These are phyloP conservation scores for Diuraphis noxia DNA, from an alignment of 1,140 invertebrate genomes.

Conservation along the genomic window DNA sequence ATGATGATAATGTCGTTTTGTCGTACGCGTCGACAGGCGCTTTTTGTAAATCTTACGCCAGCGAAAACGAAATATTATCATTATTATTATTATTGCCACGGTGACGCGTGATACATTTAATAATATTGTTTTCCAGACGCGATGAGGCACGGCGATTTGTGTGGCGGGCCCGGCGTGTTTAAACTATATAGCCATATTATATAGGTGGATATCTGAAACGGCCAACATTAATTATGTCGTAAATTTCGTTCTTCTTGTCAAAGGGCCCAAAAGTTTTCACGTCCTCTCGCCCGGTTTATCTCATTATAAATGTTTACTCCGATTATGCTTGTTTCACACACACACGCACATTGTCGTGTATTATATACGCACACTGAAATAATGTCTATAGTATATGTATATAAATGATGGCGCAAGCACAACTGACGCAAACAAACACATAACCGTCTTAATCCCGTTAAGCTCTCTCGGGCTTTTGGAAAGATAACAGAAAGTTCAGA, in stretches of 20 bases:
- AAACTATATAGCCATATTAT: too few relatives aligned
- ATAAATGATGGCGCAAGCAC: neutral
- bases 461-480: neutral
- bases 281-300: neutral
- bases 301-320: slow-evolving; percentile 15
- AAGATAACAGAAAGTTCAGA: slow-evolving; percentile 36
- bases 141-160: neutral
- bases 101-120: slow-evolving; percentile 1
- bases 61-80: neutral
- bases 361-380: neutral
- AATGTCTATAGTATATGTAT: slow-evolving; percentile 13
- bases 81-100: slow-evolving; percentile 5
- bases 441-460: neutral
- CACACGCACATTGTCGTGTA: neutral
- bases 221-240: slow-evolving; percentile 3
- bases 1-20: neutral
- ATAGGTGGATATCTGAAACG: neutral
- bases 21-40: neutral
- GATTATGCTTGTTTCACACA: neutral
- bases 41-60: neutral
- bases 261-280: slow-evolving; percentile 1
- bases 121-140: neutral
- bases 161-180: neutral
- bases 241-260: slow-evolving; percentile 26
- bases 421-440: slow-evolving; percentile 22